Conservation (phyloP, 1,140 invertebrate genomes). For the Drosophila obscura region DNA sequence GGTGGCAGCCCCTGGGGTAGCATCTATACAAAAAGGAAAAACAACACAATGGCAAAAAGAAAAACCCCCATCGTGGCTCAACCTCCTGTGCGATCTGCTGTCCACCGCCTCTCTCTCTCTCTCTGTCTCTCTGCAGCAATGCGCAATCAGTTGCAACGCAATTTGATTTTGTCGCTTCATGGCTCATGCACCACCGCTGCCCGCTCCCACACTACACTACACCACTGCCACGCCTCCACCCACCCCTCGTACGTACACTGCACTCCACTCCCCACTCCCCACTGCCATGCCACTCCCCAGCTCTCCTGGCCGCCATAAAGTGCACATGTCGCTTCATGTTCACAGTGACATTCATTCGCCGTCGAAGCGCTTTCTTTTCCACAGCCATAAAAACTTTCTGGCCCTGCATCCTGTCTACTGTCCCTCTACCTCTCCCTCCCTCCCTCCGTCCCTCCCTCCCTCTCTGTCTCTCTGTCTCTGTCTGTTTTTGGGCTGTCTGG, state of each 20-base stretch:
- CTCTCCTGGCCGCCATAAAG: constrained; percentile 69
- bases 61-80: no score
- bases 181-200: constrained; percentile 53
- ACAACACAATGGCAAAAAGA: no score
- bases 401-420: constrained; percentile 15
- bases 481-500: constrained; percentile 35
- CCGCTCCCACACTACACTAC: not conserved
- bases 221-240: not conserved
- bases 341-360: constrained; percentile 82
- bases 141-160: constrained; percentile 80
- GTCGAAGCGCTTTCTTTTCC: constrained; percentile 71
- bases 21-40: no score
- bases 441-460: constrained; percentile 18
- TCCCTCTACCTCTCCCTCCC: not conserved
- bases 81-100: not conserved
- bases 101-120: not conserved
- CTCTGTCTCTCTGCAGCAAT: constrained; percentile 48
- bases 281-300: constrained; percentile 13
- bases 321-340: constrained; percentile 82
- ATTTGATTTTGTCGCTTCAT: constrained; percentile 81
- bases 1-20: no score
- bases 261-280: not conserved
- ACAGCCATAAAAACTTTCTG: constrained; percentile 70
- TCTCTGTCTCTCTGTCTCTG: constrained; percentile 51
- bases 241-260: no score